phyloP scores from a whole-genome alignment of 2,113 vertebrate genomes.

The Centrocercus urophasianus region DNA sequence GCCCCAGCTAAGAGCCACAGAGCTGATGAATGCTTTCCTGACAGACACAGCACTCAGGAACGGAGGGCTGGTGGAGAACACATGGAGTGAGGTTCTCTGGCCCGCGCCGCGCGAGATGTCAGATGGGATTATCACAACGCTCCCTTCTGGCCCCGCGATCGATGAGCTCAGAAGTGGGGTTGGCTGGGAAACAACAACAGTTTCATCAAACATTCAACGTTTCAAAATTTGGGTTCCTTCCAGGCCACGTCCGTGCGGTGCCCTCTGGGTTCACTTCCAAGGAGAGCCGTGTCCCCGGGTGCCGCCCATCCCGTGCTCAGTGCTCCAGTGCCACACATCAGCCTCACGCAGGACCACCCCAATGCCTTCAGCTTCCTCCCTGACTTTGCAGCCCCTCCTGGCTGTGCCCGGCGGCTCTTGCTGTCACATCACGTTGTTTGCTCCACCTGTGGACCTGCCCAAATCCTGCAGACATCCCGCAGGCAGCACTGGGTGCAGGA shows the following conservation, averaged over 20 bases:
- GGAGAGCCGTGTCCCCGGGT: background rate
- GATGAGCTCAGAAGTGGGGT: background rate
- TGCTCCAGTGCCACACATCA: background rate
- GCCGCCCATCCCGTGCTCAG: too few relatives aligned
- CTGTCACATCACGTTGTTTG: background rate
- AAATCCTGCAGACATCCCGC: background rate
- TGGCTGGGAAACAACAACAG: background rate
- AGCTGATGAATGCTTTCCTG: background rate
- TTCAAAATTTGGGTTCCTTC: constrained; percentile 55
- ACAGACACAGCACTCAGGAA: background rate
- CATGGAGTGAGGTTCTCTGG: background rate
- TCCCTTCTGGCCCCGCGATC: background rate
- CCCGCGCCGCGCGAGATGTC: background rate
- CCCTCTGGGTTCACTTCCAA: background rate
- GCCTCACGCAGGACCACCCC: background rate
- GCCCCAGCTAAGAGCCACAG: background rate
- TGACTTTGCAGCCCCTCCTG: background rate
- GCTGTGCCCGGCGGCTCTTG: background rate
- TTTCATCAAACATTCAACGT: background rate
- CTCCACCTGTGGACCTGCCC: background rate
- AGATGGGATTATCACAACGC: background rate
- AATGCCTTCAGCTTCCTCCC: too few relatives aligned
- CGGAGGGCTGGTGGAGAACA: background rate
- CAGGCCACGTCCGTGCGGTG: fast-evolving
- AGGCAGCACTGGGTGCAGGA: background rate